phyloP scores from a whole-genome alignment of 2,888 invertebrate genomes.

The Mesorhabditis sp. region DNA sequence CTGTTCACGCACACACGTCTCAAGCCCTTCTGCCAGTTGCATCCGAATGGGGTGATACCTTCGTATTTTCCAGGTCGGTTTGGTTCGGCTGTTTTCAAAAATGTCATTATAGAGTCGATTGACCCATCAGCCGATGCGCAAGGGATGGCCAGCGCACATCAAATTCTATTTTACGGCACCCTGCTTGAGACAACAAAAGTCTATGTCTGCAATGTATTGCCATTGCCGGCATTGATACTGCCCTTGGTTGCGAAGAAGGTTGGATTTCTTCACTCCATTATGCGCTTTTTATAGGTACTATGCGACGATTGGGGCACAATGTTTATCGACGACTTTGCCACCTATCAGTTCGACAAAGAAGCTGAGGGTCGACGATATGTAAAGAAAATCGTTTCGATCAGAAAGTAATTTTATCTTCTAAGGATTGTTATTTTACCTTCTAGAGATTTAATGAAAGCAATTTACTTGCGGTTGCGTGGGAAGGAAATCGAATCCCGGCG shows the following conservation, averaged over 20 bases:
- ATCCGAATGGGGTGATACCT: conserved; percentile 49
- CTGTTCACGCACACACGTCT: conserved; percentile 47
- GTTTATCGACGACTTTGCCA: conserved; percentile 32
- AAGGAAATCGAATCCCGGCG: conserved; percentile 20
- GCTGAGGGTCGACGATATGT: conserved; percentile 24
- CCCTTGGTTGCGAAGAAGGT: conserved; percentile 37
- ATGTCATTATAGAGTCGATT: conserved; percentile 24
- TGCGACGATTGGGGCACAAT: conserved; percentile 19
- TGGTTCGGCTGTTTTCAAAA: background rate
- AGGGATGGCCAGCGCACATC: conserved; percentile 28
- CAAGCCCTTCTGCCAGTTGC: conserved; percentile 47
- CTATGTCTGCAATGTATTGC: conserved; percentile 41
- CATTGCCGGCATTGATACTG: conserved; percentile 30
- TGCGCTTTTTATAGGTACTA: conserved; percentile 16
- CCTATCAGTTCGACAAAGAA: conserved; percentile 23
- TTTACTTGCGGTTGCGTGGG: conserved; percentile 13
- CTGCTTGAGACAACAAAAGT: conserved; percentile 53
- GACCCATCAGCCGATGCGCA: conserved; percentile 24
- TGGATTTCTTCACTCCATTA: background rate
- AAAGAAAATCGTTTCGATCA: conserved; percentile 26
- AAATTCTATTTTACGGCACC: conserved; percentile 45
- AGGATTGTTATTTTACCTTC: background rate
- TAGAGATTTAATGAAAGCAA: background rate
- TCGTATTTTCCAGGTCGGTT: conserved; percentile 37
- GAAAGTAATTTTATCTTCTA: conserved; percentile 16